Percentiles rank a stretch among this genome's conserved stretches.
Evolutionary conservation across 2,888 invertebrate genomes (phyloP).

Genomic region (Hylaea fasciaria): DNA sequence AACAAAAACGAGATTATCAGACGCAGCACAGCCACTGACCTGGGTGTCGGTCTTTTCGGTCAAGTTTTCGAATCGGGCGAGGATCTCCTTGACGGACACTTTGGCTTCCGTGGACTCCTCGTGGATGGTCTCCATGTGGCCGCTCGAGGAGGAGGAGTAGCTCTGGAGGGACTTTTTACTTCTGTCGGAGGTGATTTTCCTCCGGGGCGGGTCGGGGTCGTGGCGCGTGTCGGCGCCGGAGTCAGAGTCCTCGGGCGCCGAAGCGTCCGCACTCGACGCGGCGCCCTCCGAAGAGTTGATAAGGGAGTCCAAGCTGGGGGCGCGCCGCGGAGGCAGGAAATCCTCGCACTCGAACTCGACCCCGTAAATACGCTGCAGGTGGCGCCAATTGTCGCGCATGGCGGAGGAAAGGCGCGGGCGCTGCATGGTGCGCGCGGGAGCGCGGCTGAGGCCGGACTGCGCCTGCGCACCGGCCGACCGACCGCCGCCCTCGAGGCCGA

Average conservation of each 20-base stretch:
- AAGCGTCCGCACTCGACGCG: slow-evolving; percentile 86
- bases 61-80: slow-evolving; percentile 91
- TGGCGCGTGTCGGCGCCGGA: slow-evolving; percentile 87
- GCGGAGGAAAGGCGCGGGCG: slow-evolving; percentile 81
- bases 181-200: slow-evolving; percentile 56
- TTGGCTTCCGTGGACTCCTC: slow-evolving; percentile 92
- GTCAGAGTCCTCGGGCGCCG: slow-evolving; percentile 86
- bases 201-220: slow-evolving; percentile 68
- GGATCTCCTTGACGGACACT: slow-evolving; percentile 92
- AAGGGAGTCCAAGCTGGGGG: slow-evolving; percentile 87
- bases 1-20: slow-evolving; percentile 34
- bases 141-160: slow-evolving; percentile 85
- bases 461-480: slow-evolving; percentile 45
- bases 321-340: slow-evolving; percentile 67
- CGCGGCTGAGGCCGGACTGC: slow-evolving; percentile 73
- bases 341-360: slow-evolving; percentile 73
- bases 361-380: slow-evolving; percentile 80
- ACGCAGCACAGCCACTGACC: slow-evolving; percentile 48
- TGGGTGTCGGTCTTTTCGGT: slow-evolving; percentile 76
- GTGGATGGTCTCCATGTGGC: slow-evolving; percentile 92
- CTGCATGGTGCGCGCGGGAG: slow-evolving; percentile 81
- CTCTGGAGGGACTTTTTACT: slow-evolving; percentile 77
- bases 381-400: slow-evolving; percentile 85
- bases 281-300: slow-evolving; percentile 88
- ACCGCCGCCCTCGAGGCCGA: slow-evolving; percentile 35